Evolutionary conservation across 2,113 vertebrate species (phyloP).

Genomic region (Eidolon helvum): DNA sequence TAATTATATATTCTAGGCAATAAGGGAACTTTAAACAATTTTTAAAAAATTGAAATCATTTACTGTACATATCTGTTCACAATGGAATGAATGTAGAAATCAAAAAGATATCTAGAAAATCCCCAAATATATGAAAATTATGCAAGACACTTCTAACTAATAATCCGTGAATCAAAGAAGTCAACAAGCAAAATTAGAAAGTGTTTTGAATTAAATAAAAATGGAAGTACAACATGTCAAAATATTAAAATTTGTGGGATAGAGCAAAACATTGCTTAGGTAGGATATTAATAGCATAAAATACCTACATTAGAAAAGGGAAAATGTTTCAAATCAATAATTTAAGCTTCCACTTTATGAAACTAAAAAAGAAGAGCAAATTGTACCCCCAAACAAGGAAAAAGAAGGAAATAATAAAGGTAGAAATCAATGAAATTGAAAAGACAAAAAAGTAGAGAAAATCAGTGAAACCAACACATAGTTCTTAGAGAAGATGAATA

Average conservation of each 20-base stretch:
- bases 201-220: background rate
- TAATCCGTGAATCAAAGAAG: background rate
- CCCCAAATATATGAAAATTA: constrained; percentile 7
- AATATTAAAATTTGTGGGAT: background rate
- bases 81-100: background rate
- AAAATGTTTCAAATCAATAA: background rate
- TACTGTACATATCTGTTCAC: background rate
- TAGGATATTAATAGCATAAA: background rate
- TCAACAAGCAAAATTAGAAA: background rate
- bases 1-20: background rate
- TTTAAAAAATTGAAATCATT: background rate
- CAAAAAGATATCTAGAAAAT: background rate
- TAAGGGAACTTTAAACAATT: constrained; percentile 6
- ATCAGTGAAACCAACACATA: background rate
- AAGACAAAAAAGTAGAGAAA: background rate
- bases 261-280: background rate
- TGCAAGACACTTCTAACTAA: background rate
- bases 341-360: background rate
- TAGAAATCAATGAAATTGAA: background rate
- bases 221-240: background rate
- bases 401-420: constrained; percentile 8
- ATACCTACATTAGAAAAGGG: background rate
- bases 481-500: background rate
- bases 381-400: background rate
- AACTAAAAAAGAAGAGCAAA: background rate